Evolutionary conservation across 2,888 invertebrate species (phyloP).

Genomic region (Lepeophtheirus nordmannii): DNA sequence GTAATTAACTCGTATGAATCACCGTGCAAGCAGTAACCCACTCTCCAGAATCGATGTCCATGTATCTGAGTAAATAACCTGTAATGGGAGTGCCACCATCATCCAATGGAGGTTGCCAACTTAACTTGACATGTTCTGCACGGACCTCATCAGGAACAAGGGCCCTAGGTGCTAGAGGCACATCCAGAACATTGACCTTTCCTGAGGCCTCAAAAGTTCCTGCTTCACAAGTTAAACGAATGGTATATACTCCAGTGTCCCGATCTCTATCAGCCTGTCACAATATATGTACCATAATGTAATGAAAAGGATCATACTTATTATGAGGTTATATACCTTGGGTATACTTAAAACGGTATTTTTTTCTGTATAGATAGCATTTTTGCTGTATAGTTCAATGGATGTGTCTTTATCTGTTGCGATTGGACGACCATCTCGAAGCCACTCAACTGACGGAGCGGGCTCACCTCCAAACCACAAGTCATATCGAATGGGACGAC

Average conservation of each 20-base stretch:
- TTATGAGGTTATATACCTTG: background rate
- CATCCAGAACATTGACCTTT: conserved; percentile 40
- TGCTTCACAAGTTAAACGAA: conserved; percentile 39
- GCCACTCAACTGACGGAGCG: conserved; percentile 83
- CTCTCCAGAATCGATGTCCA: conserved; percentile 86
- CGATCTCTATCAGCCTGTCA: conserved; percentile 28
- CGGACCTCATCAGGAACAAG: conserved; percentile 76
- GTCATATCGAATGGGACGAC: conserved; percentile 41
- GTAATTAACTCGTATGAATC: conserved; percentile 27
- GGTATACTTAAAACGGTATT: conserved; percentile 33
- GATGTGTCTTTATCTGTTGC: conserved; percentile 42
- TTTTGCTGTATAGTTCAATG: conserved; percentile 33
- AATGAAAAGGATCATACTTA: background rate
- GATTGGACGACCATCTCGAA: conserved; percentile 57
- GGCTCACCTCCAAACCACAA: conserved; percentile 95
- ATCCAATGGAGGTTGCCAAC: conserved; percentile 79
- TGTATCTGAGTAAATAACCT: conserved; percentile 80
- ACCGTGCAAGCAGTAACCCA: conserved; percentile 90
- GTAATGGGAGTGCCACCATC: conserved; percentile 74
- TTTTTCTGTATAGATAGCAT: conserved; percentile 36
- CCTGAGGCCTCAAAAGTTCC: conserved; percentile 38
- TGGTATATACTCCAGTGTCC: conserved; percentile 39
- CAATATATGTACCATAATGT: background rate
- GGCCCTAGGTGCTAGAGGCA: conserved; percentile 41
- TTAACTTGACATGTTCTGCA: conserved; percentile 69